Percentiles rank a stretch among this genome's conserved stretches.
Evolutionary conservation across 2,113 vertebrate genomes (phyloP).

Genomic region (Brachyhypopomus gauderio): DNA sequence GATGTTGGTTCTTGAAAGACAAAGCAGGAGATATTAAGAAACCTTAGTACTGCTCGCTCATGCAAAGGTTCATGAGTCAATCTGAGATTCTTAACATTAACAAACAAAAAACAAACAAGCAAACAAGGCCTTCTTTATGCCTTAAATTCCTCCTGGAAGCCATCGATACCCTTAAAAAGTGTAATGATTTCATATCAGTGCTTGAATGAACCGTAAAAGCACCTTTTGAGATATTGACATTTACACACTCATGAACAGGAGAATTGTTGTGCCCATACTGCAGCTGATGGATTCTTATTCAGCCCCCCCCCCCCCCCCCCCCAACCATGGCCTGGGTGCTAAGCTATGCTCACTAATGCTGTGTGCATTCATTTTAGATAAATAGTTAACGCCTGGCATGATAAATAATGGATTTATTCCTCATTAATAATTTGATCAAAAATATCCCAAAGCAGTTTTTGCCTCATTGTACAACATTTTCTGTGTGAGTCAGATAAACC

Average conservation of each 20-base stretch:
- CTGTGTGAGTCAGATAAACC: conserved; percentile 70
- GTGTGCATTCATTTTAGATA: conserved; percentile 76
- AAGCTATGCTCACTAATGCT: conserved; percentile 69
- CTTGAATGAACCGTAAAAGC: conserved; percentile 80
- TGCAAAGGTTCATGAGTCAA: conserved; percentile 73
- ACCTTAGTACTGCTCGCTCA: conserved; percentile 67
- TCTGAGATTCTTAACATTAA: conserved; percentile 78
- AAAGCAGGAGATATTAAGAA: conserved; percentile 42
- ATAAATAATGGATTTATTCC: conserved; percentile 78
- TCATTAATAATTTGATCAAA: conserved; percentile 79
- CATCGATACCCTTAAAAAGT: conserved; percentile 76
- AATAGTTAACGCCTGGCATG: conserved; percentile 72
- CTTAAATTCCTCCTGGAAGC: conserved; percentile 71
- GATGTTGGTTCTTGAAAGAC: conserved; percentile 40
- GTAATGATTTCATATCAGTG: conserved; percentile 79
- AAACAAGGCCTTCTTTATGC: conserved; percentile 72
- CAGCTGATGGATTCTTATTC: conserved; percentile 66
- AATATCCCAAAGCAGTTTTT: conserved; percentile 79
- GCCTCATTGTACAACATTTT: conserved; percentile 78
- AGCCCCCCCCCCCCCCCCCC: conserved; percentile 31
- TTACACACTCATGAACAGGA: conserved; percentile 74
- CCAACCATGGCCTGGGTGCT: conserved; percentile 61
- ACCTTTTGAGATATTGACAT: conserved; percentile 82
- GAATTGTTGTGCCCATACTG: conserved; percentile 64
- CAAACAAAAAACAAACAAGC: conserved; percentile 52